Percentiles rank a stretch among this genome's conserved stretches.
These are phyloP conservation scores for Erynnis tages DNA, from an alignment of 2,888 invertebrate species.

Conservation along the genomic window DNA sequence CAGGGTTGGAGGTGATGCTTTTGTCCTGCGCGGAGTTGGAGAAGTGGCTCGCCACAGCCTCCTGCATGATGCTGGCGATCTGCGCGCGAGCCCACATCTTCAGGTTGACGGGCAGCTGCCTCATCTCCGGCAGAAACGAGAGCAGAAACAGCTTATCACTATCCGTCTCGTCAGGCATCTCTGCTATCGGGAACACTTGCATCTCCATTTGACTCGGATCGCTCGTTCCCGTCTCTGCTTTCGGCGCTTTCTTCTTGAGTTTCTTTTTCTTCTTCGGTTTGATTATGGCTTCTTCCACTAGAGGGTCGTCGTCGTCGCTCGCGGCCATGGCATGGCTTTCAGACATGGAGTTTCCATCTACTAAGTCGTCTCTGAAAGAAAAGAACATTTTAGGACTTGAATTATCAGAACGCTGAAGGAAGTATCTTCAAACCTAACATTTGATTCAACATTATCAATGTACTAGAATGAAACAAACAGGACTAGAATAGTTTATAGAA, in stretches of 20 bases:
- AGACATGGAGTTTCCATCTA: neutral
- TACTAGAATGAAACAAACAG: no score
- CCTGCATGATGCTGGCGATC: slow-evolving; percentile 72
- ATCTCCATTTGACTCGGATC: slow-evolving; percentile 56
- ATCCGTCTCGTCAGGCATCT: slow-evolving; percentile 55
- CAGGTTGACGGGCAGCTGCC: slow-evolving; percentile 61
- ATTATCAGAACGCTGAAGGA: no score
- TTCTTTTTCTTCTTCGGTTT: slow-evolving; percentile 42
- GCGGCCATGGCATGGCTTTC: slow-evolving; percentile 9
- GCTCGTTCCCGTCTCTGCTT: slow-evolving; percentile 32
- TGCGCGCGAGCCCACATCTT: slow-evolving; percentile 76
- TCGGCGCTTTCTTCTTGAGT: slow-evolving; percentile 39
- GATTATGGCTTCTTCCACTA: slow-evolving; percentile 6
- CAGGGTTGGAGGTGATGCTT: slow-evolving; percentile 36
- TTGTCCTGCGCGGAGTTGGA: slow-evolving; percentile 41
- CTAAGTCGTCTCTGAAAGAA: slow-evolving; percentile 25
- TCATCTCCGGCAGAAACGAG: slow-evolving; percentile 71
- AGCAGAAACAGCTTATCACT: slow-evolving; percentile 64
- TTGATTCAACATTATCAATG: no score
- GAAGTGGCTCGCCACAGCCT: slow-evolving; percentile 62
- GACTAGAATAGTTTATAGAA: no score
- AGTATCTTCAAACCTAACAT: no score
- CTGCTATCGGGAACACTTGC: slow-evolving; percentile 51
- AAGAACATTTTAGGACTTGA: neutral
- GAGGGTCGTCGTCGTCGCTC: slow-evolving; percentile 21